phyloP scores from a whole-genome alignment of 2,113 vertebrate genomes.

The Megalops atlanticus region DNA sequence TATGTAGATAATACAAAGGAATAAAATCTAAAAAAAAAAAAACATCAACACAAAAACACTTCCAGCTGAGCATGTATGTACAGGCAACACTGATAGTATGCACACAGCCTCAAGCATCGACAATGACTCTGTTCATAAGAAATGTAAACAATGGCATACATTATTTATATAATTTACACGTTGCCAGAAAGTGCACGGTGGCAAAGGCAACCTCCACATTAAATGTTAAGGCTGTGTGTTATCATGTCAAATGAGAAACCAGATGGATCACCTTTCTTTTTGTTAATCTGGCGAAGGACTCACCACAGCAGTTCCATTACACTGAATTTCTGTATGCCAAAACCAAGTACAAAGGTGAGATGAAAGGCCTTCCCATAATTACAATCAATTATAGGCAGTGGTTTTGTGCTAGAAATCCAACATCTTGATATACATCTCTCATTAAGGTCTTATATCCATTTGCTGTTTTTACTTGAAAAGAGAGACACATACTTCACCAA shows the following conservation, averaged over 20 bases:
- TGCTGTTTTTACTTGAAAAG: slow-evolving; percentile 6
- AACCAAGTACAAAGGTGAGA: neutral
- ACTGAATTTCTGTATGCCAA: neutral
- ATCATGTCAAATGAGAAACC: neutral
- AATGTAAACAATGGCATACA: slow-evolving; percentile 58
- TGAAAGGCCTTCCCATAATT: neutral
- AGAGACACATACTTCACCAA: slow-evolving; percentile 29
- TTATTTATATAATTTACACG: slow-evolving; percentile 8
- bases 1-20: slow-evolving; percentile 55
- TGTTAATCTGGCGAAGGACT: neutral
- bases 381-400: neutral
- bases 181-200: slow-evolving; percentile 35
- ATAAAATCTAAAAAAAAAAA: slow-evolving; percentile 32
- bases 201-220: neutral
- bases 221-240: no score
- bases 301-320: neutral
- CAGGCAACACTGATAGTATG: slow-evolving; percentile 57
- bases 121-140: slow-evolving; percentile 44
- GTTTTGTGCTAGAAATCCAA: neutral
- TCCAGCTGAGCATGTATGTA: slow-evolving; percentile 46
- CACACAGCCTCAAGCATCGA: slow-evolving; percentile 38
- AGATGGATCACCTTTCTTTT: neutral
- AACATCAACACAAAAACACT: slow-evolving; percentile 9
- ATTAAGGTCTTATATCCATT: neutral
- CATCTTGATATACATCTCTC: neutral